Conservation (phyloP, 1,140 invertebrate species). For the Bombyx mandarina region DNA sequence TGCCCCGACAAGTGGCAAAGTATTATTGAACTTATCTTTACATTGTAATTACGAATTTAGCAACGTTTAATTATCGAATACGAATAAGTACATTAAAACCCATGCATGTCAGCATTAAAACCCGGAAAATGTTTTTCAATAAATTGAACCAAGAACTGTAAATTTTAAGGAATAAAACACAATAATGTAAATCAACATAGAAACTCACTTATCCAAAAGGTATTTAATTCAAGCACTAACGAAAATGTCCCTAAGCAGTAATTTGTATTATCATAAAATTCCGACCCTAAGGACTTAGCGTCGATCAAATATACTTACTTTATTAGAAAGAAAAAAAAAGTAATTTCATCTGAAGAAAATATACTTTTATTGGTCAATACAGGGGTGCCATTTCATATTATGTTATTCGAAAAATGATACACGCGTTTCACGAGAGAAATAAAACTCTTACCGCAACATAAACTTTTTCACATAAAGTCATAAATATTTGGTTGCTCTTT, state of each 20-base stretch:
- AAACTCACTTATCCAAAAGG: neutral
- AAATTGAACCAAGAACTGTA: too few relatives aligned
- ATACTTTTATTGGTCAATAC: slow-evolving; percentile 31
- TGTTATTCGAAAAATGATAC: slow-evolving; percentile 27
- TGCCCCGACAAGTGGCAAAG: slow-evolving; percentile 40
- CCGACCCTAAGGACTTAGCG: too few relatives aligned
- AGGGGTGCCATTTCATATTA: slow-evolving; percentile 19
- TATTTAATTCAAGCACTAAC: neutral
- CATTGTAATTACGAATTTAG: slow-evolving; percentile 42
- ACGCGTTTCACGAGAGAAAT: slow-evolving; percentile 36
- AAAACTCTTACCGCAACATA: slow-evolving; percentile 53
- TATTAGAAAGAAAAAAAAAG: slow-evolving; percentile 1
- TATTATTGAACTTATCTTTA: slow-evolving; percentile 38
- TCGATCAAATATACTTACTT: too few relatives aligned
- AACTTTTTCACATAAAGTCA: slow-evolving; percentile 47
- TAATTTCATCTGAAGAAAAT: slow-evolving; percentile 12
- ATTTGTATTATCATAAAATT: neutral
- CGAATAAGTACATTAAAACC: slow-evolving; percentile 3
- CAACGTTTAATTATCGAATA: slow-evolving; percentile 26
- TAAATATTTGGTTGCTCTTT: slow-evolving; percentile 33
- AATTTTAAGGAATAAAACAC: too few relatives aligned
- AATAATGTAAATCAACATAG: neutral
- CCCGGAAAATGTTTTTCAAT: too few relatives aligned
- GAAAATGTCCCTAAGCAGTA: neutral
- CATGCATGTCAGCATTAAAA: too few relatives aligned